Conservation (phyloP, 2,888 invertebrate genomes). For the Eupithecia vulgata region DNA sequence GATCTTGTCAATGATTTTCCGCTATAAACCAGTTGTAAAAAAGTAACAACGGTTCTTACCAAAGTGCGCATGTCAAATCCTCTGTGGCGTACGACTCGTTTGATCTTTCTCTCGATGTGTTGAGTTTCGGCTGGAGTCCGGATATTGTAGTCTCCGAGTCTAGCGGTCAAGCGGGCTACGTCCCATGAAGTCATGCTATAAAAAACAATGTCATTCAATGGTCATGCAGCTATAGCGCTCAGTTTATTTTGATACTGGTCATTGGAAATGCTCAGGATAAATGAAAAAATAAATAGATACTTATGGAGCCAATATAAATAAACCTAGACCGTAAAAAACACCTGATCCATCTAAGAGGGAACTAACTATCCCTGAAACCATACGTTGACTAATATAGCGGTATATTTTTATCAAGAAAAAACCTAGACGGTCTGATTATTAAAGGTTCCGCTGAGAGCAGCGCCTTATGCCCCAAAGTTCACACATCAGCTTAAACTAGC, state of each 20-base stretch:
- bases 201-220: background rate
- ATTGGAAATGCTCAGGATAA: background rate
- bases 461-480: background rate
- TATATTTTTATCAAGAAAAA: background rate
- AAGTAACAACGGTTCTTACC: slow-evolving; percentile 70
- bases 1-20: too few species aligned
- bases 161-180: slow-evolving; percentile 91
- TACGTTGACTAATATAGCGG: background rate
- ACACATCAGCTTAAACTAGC: background rate
- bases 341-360: background rate
- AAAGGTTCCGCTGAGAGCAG: background rate
- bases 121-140: slow-evolving; percentile 88
- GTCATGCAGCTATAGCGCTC: background rate
- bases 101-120: slow-evolving; percentile 91
- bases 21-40: background rate
- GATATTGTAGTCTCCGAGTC: slow-evolving; percentile 93
- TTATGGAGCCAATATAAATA: background rate
- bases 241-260: background rate
- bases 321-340: background rate
- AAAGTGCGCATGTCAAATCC: slow-evolving; percentile 92
- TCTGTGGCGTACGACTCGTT: slow-evolving; percentile 92
- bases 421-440: background rate
- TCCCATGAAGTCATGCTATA: slow-evolving; percentile 94
- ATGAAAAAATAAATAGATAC: background rate
- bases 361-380: background rate